These are phyloP conservation scores for Drosophila birchii DNA, from an alignment of 2,888 invertebrate genomes.

Conservation along the genomic window DNA sequence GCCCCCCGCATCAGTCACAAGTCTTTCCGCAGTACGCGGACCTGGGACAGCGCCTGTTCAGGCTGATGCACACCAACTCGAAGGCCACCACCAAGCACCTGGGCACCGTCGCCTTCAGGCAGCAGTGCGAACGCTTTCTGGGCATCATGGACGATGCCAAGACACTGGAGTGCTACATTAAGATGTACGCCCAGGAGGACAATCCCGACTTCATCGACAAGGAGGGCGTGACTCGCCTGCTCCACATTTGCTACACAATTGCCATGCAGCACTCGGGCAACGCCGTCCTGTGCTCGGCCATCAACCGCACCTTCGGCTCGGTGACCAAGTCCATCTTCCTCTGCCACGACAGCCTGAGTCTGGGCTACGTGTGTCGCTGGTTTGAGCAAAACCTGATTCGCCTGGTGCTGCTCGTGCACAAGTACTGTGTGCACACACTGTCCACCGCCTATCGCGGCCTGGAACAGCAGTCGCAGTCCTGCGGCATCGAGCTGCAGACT, in stretches of 20 bases:
- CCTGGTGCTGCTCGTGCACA: slow-evolving; percentile 91
- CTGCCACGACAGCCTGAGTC: slow-evolving; percentile 89
- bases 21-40: slow-evolving; percentile 92
- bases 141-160: slow-evolving; percentile 86
- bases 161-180: slow-evolving; percentile 89
- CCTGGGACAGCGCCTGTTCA: slow-evolving; percentile 89
- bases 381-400: slow-evolving; percentile 91
- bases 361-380: slow-evolving; percentile 93
- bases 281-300: slow-evolving; percentile 87
- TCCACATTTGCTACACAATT: slow-evolving; percentile 91
- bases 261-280: slow-evolving; percentile 91
- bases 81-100: slow-evolving; percentile 88
- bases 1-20: slow-evolving; percentile 83
- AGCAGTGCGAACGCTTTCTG: slow-evolving; percentile 89
- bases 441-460: slow-evolving; percentile 87
- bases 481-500: slow-evolving; percentile 90
- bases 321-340: slow-evolving; percentile 93
- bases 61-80: slow-evolving; percentile 87
- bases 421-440: slow-evolving; percentile 85
- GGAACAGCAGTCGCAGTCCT: slow-evolving; percentile 79
- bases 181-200: slow-evolving; percentile 87
- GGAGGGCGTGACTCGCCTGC: slow-evolving; percentile 88
- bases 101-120: slow-evolving; percentile 88
- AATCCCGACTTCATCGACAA: slow-evolving; percentile 87
- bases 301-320: slow-evolving; percentile 89